Evolutionary conservation across 2,888 invertebrate genomes (phyloP).

Genomic region (Tuta absoluta): DNA sequence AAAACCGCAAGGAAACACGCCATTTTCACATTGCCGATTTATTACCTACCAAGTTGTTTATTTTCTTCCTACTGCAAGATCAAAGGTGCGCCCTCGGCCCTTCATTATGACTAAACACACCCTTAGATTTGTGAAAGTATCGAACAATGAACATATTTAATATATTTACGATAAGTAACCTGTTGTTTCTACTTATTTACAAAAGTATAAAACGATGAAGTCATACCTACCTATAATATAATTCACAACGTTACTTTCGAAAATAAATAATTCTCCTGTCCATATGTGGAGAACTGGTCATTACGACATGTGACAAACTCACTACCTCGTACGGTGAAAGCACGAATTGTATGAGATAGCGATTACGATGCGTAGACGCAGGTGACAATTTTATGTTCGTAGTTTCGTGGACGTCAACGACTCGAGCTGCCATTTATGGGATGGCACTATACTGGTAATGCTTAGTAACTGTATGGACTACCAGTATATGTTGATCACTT

Average conservation of each 20-base stretch:
- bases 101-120: background rate
- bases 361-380: conserved; percentile 53
- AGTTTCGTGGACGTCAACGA: background rate
- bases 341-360: conserved; percentile 60
- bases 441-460: background rate
- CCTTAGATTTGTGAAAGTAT: background rate
- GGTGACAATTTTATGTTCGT: background rate
- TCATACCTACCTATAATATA: conserved; percentile 37
- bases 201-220: conserved; percentile 21
- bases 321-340: conserved; percentile 61
- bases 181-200: conserved; percentile 25
- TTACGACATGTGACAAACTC: conserved; percentile 52
- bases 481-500: too few relatives aligned
- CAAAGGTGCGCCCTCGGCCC: background rate
- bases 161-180: background rate
- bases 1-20: conserved; percentile 1
- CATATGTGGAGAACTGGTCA: conserved; percentile 52
- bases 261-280: conserved; percentile 46
- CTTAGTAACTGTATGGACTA: too few relatives aligned
- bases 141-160: background rate
- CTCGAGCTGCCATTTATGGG: too few relatives aligned
- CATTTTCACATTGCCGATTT: background rate
- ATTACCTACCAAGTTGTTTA: background rate
- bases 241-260: conserved; percentile 46
- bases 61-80: conserved; percentile 2